phyloP scores from a whole-genome alignment of 1,140 invertebrate species.

The Drosophila biarmipes region DNA sequence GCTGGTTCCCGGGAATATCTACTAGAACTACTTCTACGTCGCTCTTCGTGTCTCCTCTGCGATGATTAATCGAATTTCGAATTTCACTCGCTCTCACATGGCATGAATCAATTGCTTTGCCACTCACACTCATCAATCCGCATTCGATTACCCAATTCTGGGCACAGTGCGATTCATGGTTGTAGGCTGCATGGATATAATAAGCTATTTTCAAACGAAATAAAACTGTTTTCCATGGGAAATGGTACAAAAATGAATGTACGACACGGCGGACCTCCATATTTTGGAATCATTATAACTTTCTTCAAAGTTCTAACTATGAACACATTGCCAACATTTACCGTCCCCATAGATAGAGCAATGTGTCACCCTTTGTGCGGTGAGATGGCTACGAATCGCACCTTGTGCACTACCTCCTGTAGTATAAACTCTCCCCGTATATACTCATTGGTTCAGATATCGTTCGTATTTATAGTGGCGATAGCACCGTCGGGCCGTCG shows the following conservation, averaged over 20 bases:
- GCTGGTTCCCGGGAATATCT: background rate
- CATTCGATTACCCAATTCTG: constrained; percentile 4
- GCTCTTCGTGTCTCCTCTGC: background rate
- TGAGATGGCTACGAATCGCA: background rate
- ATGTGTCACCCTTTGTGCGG: constrained; percentile 4
- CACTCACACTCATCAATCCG: constrained; percentile 11
- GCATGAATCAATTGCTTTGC: constrained; percentile 20
- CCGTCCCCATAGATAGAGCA: background rate
- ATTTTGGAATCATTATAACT: too few relatives aligned
- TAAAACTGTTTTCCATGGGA: too few relatives aligned
- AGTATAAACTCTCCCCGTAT: background rate
- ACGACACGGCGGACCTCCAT: too few relatives aligned
- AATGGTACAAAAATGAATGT: too few relatives aligned
- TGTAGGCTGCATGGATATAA: background rate
- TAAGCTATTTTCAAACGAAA: too few relatives aligned
- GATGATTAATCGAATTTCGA: constrained; percentile 18
- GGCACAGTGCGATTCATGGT: constrained; percentile 8
- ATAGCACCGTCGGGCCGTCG: constrained; percentile 12
- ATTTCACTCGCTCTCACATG: constrained; percentile 7
- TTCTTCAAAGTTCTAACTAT: too few relatives aligned
- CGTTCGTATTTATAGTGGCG: constrained; percentile 22
- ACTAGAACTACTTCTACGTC: background rate
- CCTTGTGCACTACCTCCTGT: background rate
- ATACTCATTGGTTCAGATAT: constrained; percentile 13
- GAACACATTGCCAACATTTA: too few relatives aligned